Base-by-base conservation (phyloP, 1,140 invertebrate species). In the Pogonus chalceus region DNA sequence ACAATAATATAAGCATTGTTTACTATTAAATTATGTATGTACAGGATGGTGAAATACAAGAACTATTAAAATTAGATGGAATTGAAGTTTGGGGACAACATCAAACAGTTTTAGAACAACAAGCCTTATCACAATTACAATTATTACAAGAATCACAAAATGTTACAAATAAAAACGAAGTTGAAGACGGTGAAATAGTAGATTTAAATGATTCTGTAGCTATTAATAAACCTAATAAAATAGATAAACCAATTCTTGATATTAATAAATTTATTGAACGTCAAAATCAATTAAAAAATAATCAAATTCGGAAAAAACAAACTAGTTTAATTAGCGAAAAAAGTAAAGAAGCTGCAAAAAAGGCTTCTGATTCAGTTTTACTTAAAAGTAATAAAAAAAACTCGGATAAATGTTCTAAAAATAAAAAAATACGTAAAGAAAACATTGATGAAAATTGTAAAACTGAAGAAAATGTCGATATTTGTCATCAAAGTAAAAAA, bases 341-440 rank as follows among this genome's bases (percentile, higher is more conserved):
- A 61, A 74, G 69, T 59, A 71, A 66, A 61, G 23, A 58, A 48
- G 63, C 63, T 22, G 71, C 72, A 24, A 64, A 68, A 58, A 68
- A 70, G 55, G 59, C 56, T 22, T 59, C 52, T 51, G 63, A 61
- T 49, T 66, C 69, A 58, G 59, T 60, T 54, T 58, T 61, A 10
- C 37, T 68, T 21, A 66, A 67, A 22, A 66, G 61, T 18, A 53
- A 58, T 51, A 61, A 54, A 35, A 62, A 26, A 70, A 65, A 62
- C 58, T 31, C 26, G 26, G 55, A 7, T 56, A 58, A 20, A 53
- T 51, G 16, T 58, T n/a, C 50, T 50, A 65, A 51, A 58, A 67
- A 61, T 53, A 69, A 69, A 35, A 69, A 64, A 62, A 58, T 65
- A 59, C 69, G 66, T 55, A 71, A 65, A n/a, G 62, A 56, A 49